Base-by-base conservation (phyloP, 2,797 vertebrate genomes). In the Argyrosomus regius region DNA sequence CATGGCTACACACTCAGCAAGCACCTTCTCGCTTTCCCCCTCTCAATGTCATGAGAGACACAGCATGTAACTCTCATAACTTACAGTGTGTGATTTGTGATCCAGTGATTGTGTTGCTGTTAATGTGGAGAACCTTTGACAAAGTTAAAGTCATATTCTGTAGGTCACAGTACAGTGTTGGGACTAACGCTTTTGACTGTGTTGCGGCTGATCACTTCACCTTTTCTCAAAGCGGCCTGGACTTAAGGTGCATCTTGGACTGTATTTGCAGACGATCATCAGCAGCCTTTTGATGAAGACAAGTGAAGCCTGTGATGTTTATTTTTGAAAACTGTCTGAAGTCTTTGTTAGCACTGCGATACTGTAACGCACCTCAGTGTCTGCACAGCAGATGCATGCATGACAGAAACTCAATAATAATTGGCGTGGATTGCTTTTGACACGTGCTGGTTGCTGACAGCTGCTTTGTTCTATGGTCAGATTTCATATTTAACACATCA, bases 401-500 rank as follows among this genome's bases (percentile, higher is more conserved):
- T 96, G 97, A 97, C 97, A 97, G 96, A 96, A 97, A 95, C 95
- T 97, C 96, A 96, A 96, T 96, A 96, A 96, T 96, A 96, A 96
- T 92, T 95, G 96, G 93, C 92, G 93, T 95, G 93, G 94, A 96
- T 96, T 95, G 95, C 95, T 94, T 95, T 95, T 96, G 97, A 96
- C 95, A 95, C 93, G 92, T 96, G 96, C 94, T 94, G 95, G 90
- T 94, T 92, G 93, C 93, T 96, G 96, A 96, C 96, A 97, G 96
- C 93, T 95, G 95, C 97, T 97, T 98, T 97, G 96, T 97, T 98
- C 96, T 97, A 91, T 94, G 95, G 96, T 96, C 96, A 97, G 95
- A 96, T 97, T 96, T 96, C 94, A 96, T 96, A 96, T 96, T 97
- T 96, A 97, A 96, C 96, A 97, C 96, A 97, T 98, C 96, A 97